These are phyloP conservation scores for Trinorchestia longiramus DNA, from an alignment of 1,140 invertebrate species.

Conservation along the genomic window DNA sequence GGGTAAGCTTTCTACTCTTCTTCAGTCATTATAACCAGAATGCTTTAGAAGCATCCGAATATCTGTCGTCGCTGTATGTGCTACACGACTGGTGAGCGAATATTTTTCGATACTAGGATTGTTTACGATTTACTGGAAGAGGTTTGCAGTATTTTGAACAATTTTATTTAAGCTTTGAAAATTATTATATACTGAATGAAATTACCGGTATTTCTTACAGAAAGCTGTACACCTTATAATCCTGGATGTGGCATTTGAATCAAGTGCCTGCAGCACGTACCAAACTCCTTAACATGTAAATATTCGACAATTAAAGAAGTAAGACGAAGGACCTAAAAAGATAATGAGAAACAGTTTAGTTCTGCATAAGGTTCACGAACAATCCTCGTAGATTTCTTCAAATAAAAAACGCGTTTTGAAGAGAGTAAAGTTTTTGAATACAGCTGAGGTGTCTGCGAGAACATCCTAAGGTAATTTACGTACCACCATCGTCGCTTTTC, in stretches of 20 bases:
- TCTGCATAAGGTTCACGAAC: not conserved
- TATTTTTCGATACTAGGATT: not conserved
- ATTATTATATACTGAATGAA: not conserved
- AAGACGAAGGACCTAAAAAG: not conserved
- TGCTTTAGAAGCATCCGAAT: not conserved
- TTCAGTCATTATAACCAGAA: not conserved
- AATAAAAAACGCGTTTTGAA: not conserved
- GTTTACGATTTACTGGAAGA: no score
- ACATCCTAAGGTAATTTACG: not conserved
- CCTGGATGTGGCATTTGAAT: no score
- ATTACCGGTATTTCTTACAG: no score
- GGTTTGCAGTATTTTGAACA: not conserved
- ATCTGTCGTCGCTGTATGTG: not conserved
- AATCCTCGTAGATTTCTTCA: not conserved
- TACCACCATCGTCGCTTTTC: constrained; percentile 10
- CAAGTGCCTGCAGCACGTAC: no score
- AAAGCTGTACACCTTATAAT: no score
- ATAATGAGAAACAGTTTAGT: not conserved
- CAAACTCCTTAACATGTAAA: not conserved
- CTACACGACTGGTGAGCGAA: not conserved
- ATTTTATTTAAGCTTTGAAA: not conserved
- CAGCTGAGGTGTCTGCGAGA: not conserved
- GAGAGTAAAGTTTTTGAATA: not conserved
- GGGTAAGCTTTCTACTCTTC: no score
- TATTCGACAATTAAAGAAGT: not conserved